These are phyloP conservation scores for Apodemia hepburni DNA, from an alignment of 2,888 invertebrate genomes.

Conservation along the genomic window DNA sequence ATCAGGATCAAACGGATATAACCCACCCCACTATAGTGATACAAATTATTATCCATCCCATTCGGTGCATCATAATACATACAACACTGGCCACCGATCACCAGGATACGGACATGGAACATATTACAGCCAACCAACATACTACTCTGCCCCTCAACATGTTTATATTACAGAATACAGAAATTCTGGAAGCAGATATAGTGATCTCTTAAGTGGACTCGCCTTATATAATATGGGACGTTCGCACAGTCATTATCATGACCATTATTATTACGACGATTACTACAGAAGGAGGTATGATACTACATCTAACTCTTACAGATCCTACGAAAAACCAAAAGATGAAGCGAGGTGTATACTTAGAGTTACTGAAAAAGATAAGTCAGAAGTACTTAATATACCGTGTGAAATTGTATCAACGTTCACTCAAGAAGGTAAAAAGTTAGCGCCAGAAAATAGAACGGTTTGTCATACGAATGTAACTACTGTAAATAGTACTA, in stretches of 20 bases:
- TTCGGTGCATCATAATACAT: constrained; percentile 26
- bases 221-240: constrained; percentile 65
- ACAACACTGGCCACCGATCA: constrained; percentile 30
- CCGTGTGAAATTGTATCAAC: constrained; percentile 73
- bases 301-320: constrained; percentile 31
- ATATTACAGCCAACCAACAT: constrained; percentile 36
- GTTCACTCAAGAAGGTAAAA: constrained; percentile 52
- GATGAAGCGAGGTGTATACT: constrained; percentile 54
- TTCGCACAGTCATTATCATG: constrained; percentile 52
- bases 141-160: constrained; percentile 57
- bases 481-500: constrained; percentile 27
- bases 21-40: constrained; percentile 21
- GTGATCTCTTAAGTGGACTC: constrained; percentile 61
- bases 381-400: constrained; percentile 50
- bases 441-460: constrained; percentile 37
- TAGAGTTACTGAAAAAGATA: constrained; percentile 53
- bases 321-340: constrained; percentile 35
- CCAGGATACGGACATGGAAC: constrained; percentile 19
- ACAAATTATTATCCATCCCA: constrained; percentile 15
- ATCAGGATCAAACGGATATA: constrained; percentile 23
- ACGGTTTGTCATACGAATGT: constrained; percentile 52
- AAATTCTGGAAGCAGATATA: constrained; percentile 58
- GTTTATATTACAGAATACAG: constrained; percentile 61
- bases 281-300: constrained; percentile 55
- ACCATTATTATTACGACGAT: constrained; percentile 64